Percentiles rank a stretch among this genome's conserved stretches.
These are phyloP conservation scores for Dusona sp. DNA, from an alignment of 2,888 invertebrate species.

Conservation along the genomic window DNA sequence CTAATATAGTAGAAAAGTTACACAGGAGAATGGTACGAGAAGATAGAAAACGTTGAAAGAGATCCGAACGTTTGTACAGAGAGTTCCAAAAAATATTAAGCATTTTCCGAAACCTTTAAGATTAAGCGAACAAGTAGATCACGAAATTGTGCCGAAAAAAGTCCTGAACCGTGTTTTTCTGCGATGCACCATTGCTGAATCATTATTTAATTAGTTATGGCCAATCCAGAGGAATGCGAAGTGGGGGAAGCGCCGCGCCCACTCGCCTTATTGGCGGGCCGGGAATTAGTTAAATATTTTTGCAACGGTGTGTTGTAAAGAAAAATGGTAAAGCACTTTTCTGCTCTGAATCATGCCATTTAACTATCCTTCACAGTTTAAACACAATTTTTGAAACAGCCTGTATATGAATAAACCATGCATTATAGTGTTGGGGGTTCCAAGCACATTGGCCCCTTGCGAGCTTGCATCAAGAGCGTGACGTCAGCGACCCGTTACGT, in stretches of 20 bases:
- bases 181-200: neutral
- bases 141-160: neutral
- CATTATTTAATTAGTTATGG: neutral
- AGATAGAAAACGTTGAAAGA: conserved; percentile 16
- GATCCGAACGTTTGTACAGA: conserved; percentile 27
- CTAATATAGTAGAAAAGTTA: conserved; percentile 36
- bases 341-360: neutral
- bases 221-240: neutral
- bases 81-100: neutral
- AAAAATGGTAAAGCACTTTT: neutral
- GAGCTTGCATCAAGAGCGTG: conserved; percentile 65
- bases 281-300: neutral
- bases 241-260: neutral
- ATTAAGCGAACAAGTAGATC: neutral
- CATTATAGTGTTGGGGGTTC: conserved; percentile 54
- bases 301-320: neutral
- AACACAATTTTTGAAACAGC: conserved; percentile 37
- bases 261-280: neutral
- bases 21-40: conserved; percentile 13
- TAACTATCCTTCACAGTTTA: conserved; percentile 65
- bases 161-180: neutral
- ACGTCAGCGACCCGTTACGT: conserved; percentile 79
- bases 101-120: neutral
- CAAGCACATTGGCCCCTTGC: conserved; percentile 68
- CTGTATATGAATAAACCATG: neutral